Evolutionary conservation across 1,140 invertebrate species (phyloP), one percentile per base, ranked within the genome.

Genomic region (Liolophura sinensis): DNA sequence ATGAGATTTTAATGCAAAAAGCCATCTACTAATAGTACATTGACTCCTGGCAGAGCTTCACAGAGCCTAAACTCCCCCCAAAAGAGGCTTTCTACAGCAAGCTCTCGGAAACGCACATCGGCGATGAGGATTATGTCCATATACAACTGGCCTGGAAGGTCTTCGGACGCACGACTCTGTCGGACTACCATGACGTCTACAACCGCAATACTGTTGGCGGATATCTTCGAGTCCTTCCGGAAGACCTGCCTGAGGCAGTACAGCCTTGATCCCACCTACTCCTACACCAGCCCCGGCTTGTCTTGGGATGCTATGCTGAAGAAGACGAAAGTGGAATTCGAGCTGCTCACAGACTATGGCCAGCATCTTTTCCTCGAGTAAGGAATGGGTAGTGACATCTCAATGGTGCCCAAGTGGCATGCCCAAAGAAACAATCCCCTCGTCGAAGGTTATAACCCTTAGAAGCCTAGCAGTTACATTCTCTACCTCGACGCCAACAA

Each of bases 151-250:
- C n/a, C n/a, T n/a, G n/a, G n/a, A n/a, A n/a, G n/a, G n/a, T n/a
- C n/a, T n/a, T n/a, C n/a, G n/a, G n/a, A n/a, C n/a, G n/a, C n/a
- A n/a, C n/a, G n/a, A n/a, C n/a, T n/a, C n/a, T n/a, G n/a, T n/a
- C n/a, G n/a, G n/a, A n/a, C n/a, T n/a, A n/a, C n/a, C n/a, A n/a
- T n/a, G n/a, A n/a, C n/a, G n/a, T n/a, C n/a, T n/a, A n/a, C n/a
- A n/a, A n/a, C n/a, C n/a, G n/a, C n/a, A n/a, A n/a, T n/a, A n/a
- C 48, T 74, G 6, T 64, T 77, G 47, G 72, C 70, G 22, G 75
- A 79, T 56, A 70, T 79, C 0, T 75, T 79, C 56, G 65, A 80
- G 64, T 69, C 65, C 22, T 79, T 80, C 63, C 47, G 77, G 62
- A 58, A 71, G 18, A 60, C 67, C 18, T 71, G 62, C 54, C 18